Base-by-base conservation (phyloP, 2,113 vertebrate genomes). In the Oreocharis arfaki region DNA sequence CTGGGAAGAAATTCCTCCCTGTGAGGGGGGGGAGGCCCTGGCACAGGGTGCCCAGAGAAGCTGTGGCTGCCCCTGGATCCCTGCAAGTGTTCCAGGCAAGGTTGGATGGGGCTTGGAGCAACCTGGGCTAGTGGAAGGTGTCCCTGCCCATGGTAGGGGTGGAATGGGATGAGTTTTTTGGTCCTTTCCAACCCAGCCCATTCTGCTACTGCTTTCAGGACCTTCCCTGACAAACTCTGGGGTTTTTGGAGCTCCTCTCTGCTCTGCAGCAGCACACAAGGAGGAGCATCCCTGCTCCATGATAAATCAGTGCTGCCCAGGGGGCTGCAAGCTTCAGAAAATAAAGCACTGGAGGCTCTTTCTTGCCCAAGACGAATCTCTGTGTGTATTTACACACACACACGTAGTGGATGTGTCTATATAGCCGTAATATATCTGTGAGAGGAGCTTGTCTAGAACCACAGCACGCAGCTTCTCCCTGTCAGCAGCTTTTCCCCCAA, bases 71-170 rank as follows among this genome's bases (percentile, higher is more conserved):
- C 13, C 16, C 69, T 75, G 60, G 42, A 60, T 47, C 63, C 14
- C 24, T 76, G 70, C 7, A 0, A 75, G 4, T 60, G 28, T 2
- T 2, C 69, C 0, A 75, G 30, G 30, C 30, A 20, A 41, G 69
- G 30, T 0, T 83, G 47, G 47, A 75, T 1, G 1, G n/a, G 28
- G 20, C 24, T 68, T 47, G 78, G 47, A 76, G 21, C n/a, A 39
- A 0, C 4, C 16, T 76, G 70, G 53, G 24, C 2, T 0, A 8
- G 47, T 41, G 30, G 46, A 1, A 53, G 20, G 46, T 30, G 44
- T 52, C 77, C 37, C 37, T 74, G 44, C 33, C 49, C 12, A 5
- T 27, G 23, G n/a, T 7, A 33, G 8, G 30, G 7, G 16, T 63
- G 20, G 42, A 0, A 23, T 14, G 1, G 11, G 46, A 30, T 39